phyloP scores from a whole-genome alignment of 2,888 invertebrate genomes.

The Arctia plantaginis region DNA sequence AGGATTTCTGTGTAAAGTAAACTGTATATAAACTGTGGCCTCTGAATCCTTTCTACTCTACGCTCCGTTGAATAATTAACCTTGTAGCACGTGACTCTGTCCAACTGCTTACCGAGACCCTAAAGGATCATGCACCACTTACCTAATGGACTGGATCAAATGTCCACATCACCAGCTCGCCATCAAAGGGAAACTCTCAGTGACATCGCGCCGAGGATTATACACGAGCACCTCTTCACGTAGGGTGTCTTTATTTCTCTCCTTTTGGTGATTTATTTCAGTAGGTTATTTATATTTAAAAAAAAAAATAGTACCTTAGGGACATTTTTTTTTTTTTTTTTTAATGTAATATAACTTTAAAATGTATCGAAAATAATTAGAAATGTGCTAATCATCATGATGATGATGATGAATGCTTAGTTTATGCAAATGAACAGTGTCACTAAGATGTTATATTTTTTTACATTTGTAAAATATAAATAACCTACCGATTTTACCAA shows the following conservation, averaged over 20 bases:
- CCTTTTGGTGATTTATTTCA: not conserved
- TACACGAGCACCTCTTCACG: not conserved
- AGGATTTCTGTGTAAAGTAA: no score
- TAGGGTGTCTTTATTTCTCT: not conserved
- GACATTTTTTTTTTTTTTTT: no score
- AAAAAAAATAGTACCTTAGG: no score
- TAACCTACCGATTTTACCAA: no score
- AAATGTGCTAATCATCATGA: no score
- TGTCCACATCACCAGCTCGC: not conserved
- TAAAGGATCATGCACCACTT: slow-evolving; percentile 24
- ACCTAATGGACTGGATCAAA: slow-evolving; percentile 33
- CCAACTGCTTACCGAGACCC: slow-evolving; percentile 26
- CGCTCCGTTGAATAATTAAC: slow-evolving; percentile 35
- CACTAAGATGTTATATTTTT: no score
- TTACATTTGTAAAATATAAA: no score
- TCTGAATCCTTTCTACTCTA: slow-evolving; percentile 25
- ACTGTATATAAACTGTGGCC: not conserved
- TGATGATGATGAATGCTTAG: no score
- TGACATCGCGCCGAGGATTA: not conserved
- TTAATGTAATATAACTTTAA: no score
- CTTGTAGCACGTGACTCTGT: slow-evolving; percentile 27
- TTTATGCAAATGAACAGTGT: no score
- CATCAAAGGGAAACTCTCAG: not conserved
- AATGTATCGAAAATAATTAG: no score
- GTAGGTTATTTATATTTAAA: no score